Conservation (phyloP, 2,797 vertebrate species). For the Sebastes ruberrimus region DNA sequence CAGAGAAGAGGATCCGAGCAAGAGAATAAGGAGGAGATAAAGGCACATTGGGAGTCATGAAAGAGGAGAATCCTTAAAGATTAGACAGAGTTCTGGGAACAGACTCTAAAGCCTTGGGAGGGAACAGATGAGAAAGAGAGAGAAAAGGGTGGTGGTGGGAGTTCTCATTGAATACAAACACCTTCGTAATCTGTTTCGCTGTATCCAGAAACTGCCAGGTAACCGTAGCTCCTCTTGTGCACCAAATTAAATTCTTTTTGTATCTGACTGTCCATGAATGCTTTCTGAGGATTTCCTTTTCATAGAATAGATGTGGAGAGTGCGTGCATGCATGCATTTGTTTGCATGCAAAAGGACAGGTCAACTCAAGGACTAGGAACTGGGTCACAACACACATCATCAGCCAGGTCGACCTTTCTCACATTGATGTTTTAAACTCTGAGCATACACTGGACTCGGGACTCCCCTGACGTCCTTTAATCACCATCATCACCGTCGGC, state of each 20-base stretch:
- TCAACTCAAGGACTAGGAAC: conserved; percentile 35
- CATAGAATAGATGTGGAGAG: not conserved
- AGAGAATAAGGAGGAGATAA: conserved; percentile 26
- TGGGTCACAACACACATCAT: not conserved
- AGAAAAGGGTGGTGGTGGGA: not conserved
- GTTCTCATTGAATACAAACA: not conserved
- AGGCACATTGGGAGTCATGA: conserved; percentile 13
- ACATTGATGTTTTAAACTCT: not conserved
- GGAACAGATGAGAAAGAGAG: conserved; percentile 11
- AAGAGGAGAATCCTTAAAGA: conserved; percentile 42
- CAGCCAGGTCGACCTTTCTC: not conserved
- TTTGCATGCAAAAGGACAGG: conserved; percentile 8
- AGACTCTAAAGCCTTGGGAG: conserved; percentile 17
- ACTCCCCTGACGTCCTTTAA: conserved; percentile 3
- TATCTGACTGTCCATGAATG: not conserved
- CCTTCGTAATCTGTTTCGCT: not conserved
- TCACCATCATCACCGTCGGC: not conserved
- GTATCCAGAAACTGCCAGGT: conserved; percentile 9
- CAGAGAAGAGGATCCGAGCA: not conserved
- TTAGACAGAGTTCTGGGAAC: conserved; percentile 33
- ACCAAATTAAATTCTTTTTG: not conserved
- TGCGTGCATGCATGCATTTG: not conserved
- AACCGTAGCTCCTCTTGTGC: not conserved
- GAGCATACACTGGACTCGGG: not conserved
- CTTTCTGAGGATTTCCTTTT: not conserved